These are phyloP conservation scores for Liodrosophila aerea DNA, from an alignment of 2,888 invertebrate genomes.

Conservation along the genomic window DNA sequence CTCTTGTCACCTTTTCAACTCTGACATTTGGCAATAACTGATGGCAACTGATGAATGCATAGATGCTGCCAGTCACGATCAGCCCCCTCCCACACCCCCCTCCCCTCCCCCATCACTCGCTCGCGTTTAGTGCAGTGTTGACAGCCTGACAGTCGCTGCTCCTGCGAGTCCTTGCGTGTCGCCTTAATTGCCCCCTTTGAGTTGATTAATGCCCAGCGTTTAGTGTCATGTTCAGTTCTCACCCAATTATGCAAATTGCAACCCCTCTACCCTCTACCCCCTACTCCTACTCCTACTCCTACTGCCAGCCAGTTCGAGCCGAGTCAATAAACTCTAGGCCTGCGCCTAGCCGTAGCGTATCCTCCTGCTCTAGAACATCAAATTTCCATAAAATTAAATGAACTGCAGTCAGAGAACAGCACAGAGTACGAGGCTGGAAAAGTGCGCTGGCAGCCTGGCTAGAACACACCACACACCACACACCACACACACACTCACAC, in stretches of 20 bases:
- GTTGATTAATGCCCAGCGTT: conserved; percentile 28
- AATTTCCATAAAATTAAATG: conserved; percentile 46
- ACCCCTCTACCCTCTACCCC: conserved; percentile 3
- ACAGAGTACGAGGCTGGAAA: conserved; percentile 34
- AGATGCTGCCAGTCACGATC: conserved; percentile 1
- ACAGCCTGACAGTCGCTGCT: too few relatives aligned
- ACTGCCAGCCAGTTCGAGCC: conserved; percentile 30
- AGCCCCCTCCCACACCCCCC: background rate
- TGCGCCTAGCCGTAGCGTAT: conserved; percentile 18
- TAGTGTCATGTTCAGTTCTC: conserved; percentile 48
- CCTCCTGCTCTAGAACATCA: conserved; percentile 35
- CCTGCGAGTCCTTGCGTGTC: conserved; percentile 28
- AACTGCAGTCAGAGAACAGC: conserved; percentile 4
- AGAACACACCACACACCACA: conserved; percentile 21
- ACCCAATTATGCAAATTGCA: conserved; percentile 49
- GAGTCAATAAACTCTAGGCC: conserved; percentile 56
- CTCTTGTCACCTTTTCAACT: conserved; percentile 35
- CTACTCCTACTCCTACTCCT: background rate
- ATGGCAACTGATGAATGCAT: background rate
- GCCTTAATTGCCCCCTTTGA: conserved; percentile 21
- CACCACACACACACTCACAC: too few relatives aligned
- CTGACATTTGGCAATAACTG: conserved; percentile 18
- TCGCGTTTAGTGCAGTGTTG: too few relatives aligned
- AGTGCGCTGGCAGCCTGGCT: conserved; percentile 26
- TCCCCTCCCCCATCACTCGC: background rate